Evolutionary conservation across 1,140 invertebrate species (phyloP).

Genomic region (Rhyacophila brunnea): DNA sequence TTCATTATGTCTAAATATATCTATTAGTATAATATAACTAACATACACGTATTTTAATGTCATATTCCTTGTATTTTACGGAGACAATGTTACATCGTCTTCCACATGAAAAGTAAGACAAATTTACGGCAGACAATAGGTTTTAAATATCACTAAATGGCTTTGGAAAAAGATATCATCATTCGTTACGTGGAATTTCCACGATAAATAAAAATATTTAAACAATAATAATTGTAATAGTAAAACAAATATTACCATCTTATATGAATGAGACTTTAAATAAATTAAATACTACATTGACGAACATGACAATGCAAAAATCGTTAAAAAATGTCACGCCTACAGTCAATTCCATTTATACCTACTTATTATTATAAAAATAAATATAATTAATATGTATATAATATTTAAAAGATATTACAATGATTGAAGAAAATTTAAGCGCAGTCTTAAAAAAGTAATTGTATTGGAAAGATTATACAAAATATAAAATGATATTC

Average conservation of each 20-base stretch:
- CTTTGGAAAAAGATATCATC: neutral
- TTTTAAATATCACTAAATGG: no score
- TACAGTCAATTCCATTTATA: no score
- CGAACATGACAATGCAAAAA: neutral
- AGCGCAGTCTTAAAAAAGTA: no score
- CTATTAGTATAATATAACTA: neutral
- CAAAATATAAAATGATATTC: no score
- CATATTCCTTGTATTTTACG: conserved; percentile 13
- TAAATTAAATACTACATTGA: neutral
- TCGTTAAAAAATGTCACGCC: no score
- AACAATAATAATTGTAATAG: neutral
- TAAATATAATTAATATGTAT: no score
- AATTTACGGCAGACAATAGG: neutral
- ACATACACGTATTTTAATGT: conserved; percentile 7
- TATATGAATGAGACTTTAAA: neutral
- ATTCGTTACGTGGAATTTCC: no score
- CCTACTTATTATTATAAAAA: no score
- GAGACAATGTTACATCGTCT: neutral
- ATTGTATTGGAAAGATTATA: no score
- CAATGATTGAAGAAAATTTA: no score
- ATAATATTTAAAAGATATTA: no score
- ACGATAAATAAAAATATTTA: neutral
- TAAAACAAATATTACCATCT: neutral
- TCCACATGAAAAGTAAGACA: neutral
- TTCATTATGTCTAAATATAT: conserved; percentile 14